Base-by-base conservation (phyloP, 2,888 invertebrate species). In the Actias luna region DNA sequence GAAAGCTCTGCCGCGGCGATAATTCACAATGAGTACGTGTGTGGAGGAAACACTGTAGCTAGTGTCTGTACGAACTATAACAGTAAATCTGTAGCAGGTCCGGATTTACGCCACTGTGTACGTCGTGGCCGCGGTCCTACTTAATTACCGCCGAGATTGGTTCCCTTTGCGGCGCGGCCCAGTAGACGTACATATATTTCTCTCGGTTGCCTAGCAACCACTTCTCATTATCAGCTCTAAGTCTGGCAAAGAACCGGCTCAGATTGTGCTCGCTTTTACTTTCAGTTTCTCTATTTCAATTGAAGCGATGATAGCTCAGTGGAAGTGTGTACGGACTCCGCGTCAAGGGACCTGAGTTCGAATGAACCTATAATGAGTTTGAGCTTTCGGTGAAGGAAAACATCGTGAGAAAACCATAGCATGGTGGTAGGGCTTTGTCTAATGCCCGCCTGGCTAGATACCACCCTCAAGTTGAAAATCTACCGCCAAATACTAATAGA, bases 11-110 rank as follows among this genome's bases (percentile, higher is more conserved):
- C 77, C 75, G 70, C 76, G 70, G 73, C 80, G 71, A 84, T 86
- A 85, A 86, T 79, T 86, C 85, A 83, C 75, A 66, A 70, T 63
- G 75, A 72, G 78, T 83, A 81, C 73, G 78, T 78, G 79, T 78
- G 73, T 61, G 74, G 73, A 72, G 75, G 76, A 67, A 67, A 69
- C 66, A 64, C 73, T 78, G 73, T 79, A 78, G 80, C 46, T 78
- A 76, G 81, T 77, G 78, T 80, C 85, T 84, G 82, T 71, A 72
- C 74, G 70, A 76, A 83, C 87, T 72, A 88, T 90, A 90, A 89
- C 89, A 88, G 82, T 91, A 90, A 91, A 92, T 91, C 88, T 83
- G 93, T 93, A 79, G 80, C 74, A 84, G 83, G 78, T 77, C 77
- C 72, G 78, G 88, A 85, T 88, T 89, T 89, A 88, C 87, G 79